A percentile compares a stretch with the other conserved stretches of the same genome.
phyloP scores from a whole-genome alignment of 2,113 vertebrate species.

The rabbit (Oryctolagus cuniculus) region DNA sequence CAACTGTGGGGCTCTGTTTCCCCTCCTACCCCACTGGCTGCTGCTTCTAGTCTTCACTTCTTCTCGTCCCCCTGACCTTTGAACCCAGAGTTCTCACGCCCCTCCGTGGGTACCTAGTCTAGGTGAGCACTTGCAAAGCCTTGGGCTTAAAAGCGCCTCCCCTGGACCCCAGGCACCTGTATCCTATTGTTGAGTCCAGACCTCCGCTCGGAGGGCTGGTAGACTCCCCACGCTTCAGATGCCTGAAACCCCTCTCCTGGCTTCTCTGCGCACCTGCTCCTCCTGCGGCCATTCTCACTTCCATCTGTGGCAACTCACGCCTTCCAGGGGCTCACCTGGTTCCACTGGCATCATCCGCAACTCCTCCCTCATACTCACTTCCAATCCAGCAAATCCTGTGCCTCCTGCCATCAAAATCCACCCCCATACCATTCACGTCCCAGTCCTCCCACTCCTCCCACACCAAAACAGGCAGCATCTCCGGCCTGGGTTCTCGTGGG shows the following conservation, averaged over 20 bases:
- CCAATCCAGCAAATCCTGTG: neutral
- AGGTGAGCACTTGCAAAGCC: neutral
- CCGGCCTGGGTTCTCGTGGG: neutral
- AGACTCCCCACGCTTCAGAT: neutral
- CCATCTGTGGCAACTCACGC: neutral
- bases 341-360: neutral
- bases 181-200: neutral
- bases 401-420: neutral
- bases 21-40: neutral
- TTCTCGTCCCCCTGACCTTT: neutral
- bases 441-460: too few relatives aligned
- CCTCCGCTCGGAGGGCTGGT: neutral
- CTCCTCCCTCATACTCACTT: neutral
- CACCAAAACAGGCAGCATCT: too few relatives aligned
- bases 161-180: neutral
- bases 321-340: neutral
- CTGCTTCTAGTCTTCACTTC: neutral
- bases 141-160: neutral
- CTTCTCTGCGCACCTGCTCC: neutral
- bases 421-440: neutral
- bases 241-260: neutral
- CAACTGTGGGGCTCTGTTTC: neutral
- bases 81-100: neutral
- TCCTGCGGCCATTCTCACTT: neutral
- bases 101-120: neutral